Conservation (phyloP, 92 coral and sea anemone genomes). For the Montipora capitata region DNA sequence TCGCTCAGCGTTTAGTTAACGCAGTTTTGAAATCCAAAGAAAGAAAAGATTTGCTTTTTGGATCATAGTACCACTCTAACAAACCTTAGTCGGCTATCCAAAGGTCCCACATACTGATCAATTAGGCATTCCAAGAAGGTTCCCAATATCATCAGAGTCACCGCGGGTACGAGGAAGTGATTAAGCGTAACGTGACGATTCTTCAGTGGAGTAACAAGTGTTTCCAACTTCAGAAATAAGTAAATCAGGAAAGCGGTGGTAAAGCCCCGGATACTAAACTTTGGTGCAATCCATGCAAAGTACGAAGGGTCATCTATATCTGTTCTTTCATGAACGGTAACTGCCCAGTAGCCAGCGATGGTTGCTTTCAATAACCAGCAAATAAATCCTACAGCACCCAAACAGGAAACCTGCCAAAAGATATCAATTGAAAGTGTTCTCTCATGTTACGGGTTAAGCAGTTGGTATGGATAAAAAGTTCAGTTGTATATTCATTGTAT, state of each 20-base stretch:
- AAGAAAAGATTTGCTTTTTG: too few species aligned
- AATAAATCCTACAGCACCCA: constrained; percentile 73
- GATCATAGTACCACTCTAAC: not conserved
- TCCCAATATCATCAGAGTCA: constrained; percentile 56
- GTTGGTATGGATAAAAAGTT: too few species aligned
- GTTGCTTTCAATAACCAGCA: constrained; percentile 63
- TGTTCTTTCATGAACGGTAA: not conserved
- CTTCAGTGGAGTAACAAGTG: constrained; percentile 12
- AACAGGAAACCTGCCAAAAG: constrained; percentile 28
- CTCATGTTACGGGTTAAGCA: too few species aligned
- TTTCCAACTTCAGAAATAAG: constrained; percentile 58
- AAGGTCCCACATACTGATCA: constrained; percentile 70
- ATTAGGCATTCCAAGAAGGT: constrained; percentile 60
- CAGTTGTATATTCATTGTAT: too few species aligned
- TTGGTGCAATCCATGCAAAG: constrained; percentile 56
- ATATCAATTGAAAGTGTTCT: too few species aligned
- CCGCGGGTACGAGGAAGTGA: constrained; percentile 59
- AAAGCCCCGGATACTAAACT: constrained; percentile 15
- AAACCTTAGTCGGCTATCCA: constrained; percentile 62
- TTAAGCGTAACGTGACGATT: constrained; percentile 52
- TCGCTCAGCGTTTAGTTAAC: too few species aligned
- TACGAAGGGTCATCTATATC: not conserved
- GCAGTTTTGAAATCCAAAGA: too few species aligned
- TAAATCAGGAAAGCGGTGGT: constrained; percentile 66
- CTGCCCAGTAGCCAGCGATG: constrained; percentile 56